Conservation (phyloP, 2,113 vertebrate species). For the Oreochromis niloticus region DNA sequence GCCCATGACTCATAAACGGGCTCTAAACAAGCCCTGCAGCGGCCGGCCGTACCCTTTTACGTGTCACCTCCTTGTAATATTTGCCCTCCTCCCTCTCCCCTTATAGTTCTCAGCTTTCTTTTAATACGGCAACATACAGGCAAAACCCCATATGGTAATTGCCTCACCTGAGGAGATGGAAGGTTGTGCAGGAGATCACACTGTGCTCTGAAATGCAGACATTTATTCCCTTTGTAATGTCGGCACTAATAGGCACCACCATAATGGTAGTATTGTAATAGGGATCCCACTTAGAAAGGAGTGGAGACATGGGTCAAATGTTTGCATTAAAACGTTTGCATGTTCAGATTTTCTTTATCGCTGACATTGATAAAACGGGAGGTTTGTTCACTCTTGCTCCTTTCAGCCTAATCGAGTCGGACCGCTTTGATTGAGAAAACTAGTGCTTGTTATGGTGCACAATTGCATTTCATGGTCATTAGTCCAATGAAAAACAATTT, state of each 20-base stretch:
- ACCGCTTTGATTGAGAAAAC: neutral
- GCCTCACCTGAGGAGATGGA: neutral
- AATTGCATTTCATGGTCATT: conserved; percentile 5
- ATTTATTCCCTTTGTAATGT: conserved; percentile 1
- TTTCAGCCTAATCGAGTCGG: conserved; percentile 10
- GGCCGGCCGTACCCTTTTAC: conserved; percentile 36
- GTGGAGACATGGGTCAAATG: neutral
- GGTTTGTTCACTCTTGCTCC: neutral
- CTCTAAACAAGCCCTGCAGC: conserved; percentile 62
- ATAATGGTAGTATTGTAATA: neutral
- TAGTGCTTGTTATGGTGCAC: neutral
- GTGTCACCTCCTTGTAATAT: conserved; percentile 42
- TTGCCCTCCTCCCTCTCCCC: conserved; percentile 14
- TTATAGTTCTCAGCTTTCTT: conserved; percentile 16
- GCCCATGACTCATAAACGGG: conserved; percentile 68
- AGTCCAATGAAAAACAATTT: neutral
- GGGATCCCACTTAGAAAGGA: neutral
- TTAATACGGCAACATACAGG: conserved; percentile 16
- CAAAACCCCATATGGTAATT: conserved; percentile 17
- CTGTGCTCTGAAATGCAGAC: conserved; percentile 6
- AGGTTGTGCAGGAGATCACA: neutral
- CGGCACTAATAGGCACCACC: neutral
- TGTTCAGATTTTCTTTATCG: neutral
- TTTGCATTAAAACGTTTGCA: neutral
- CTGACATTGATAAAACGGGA: neutral